Base-by-base conservation (phyloP, 2,888 invertebrate species). In the Periphyllus acericola region DNA sequence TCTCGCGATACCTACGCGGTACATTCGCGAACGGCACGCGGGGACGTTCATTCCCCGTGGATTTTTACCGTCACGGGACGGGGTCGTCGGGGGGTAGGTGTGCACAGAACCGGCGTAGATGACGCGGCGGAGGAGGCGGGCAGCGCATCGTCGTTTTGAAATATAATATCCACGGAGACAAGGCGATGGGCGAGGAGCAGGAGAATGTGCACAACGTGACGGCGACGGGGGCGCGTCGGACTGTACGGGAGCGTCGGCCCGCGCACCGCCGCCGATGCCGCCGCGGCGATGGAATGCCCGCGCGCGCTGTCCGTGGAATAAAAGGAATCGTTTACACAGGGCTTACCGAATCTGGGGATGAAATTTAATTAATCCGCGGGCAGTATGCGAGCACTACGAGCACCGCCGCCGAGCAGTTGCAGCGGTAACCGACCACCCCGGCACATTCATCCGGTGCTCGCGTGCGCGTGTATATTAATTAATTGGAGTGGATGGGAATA, bases 301-400 rank as follows among this genome's bases (percentile, higher is more conserved):
- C 4, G 76, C 4, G 68, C 52, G 40, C 32, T 40, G 80, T 55
- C 32, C 66, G 86, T 19, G 40, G 55, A 80, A 87, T 81, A 87
- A 81, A 80, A 87, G 81, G 87, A 87, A 87, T 81, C 74, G 87
- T 87, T 87, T 74, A 66, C 87, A 81, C 72, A 74, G 86, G 74
- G 80, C 74, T 87, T 32, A 34, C 87, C 81, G 74, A 75, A 74
- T 81, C 72, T 74, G 87, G 80, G 80, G 80, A 87, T 75, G 80
- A 74, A 87, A 87, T 87, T 87, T 87, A 87, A 87, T 87, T 87
- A 87, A 87, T 87, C 80, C 81, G 86, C 80, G 80, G 78, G 34
- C 78, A n/a, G 74, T 60, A 32, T 34, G 25, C 60, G n/a, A 17
- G 46, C 34, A 46, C 75, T 40, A 72, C 75, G 40, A 84, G 17